Evolutionary conservation across 23 tunicate genomes (phyloP), one percentile per base, ranked within the genome.

Genomic region (Trididemnum clinides): DNA sequence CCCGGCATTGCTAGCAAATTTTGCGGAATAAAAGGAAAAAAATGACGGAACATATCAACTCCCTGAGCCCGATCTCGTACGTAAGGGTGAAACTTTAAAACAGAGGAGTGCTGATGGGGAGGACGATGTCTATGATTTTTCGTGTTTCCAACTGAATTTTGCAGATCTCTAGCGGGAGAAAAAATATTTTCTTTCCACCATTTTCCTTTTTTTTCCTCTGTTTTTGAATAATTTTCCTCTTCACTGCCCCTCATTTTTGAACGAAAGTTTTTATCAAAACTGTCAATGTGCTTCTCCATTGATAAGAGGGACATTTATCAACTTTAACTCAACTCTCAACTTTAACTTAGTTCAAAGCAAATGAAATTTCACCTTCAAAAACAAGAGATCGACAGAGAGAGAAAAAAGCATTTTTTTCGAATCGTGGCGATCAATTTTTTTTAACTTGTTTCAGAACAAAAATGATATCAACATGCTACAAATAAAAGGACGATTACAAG

Each of bases 11-110:
- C 58, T 23, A 86, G 58, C 33, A 78, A 50, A 32, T 65, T 86
- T 64, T 77, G 82, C 77, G 90, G 90, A 31, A 86, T 77, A 77
- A 77, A 86, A 34, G 90, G 90, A 35, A 86, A 33, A 25, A 86
- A 39, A 86, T 86, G 90, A 2, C 84, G 84, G 84, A 86, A 86
- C 28, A 35, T 28, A 3, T 77, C 78, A 1, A 27, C 25, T 64
- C 34, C 37, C 18, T 54, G 3, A 10, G 69, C 26, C 18, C 51
- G 77, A 0, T 64, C 64, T 49, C 84, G 21, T 28, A 34, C 49
- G 35, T 86, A 86, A 37, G 90, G 84, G 38, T 64, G 77, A 64
- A 86, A 86, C 25, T 77, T 78, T 7, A 78, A 18, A 7, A 30
- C 2, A 29, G 10, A n/a, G 21, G 7, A 6, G 26, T 6, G 65